Evolutionary conservation across 2,797 vertebrate species (phyloP).

Genomic region (Gallirallus australis): DNA sequence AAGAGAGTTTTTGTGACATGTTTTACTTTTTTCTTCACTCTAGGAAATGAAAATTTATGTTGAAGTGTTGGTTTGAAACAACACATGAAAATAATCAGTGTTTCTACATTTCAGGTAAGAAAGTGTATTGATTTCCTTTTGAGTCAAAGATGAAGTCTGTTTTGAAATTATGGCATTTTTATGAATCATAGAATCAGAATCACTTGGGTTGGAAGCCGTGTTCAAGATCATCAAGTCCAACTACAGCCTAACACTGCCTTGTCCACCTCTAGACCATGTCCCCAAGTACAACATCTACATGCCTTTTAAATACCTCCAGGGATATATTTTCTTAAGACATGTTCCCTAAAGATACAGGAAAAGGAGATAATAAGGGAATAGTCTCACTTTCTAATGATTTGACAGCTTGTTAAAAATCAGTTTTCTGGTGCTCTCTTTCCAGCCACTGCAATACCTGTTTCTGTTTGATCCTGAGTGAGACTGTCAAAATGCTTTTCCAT

Average conservation of each 20-base stretch:
- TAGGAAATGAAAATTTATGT: neutral
- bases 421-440: neutral
- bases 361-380: neutral
- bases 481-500: neutral
- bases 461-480: neutral
- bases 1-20: neutral
- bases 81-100: neutral
- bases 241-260: too few species aligned
- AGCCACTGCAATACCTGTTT: neutral
- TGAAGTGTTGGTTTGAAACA: neutral
- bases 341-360: neutral
- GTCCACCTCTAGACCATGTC: too few species aligned
- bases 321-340: neutral
- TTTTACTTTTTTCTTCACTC: neutral
- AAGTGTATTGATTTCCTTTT: neutral
- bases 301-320: too few species aligned
- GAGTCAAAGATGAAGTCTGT: neutral
- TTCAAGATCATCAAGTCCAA: too few species aligned
- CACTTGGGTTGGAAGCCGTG: too few species aligned
- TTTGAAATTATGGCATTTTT: neutral
- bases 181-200: neutral
- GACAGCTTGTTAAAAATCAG: neutral
- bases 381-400: neutral
- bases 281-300: too few species aligned
- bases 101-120: neutral